phyloP scores from a whole-genome alignment of 2,888 invertebrate species.

The Andricus quercusramuli region DNA sequence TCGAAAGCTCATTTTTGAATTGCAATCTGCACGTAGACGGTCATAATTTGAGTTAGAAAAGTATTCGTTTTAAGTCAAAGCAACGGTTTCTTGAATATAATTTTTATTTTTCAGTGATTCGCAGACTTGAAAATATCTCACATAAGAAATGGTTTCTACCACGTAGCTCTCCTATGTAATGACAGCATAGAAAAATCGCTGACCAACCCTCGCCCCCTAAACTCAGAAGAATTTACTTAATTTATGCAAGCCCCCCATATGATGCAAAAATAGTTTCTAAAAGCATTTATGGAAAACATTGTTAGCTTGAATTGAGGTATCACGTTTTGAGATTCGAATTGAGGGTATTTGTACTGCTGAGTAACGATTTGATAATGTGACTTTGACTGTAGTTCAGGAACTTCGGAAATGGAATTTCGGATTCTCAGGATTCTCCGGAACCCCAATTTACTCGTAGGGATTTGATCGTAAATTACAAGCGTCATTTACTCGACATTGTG shows the following conservation, averaged over 20 bases:
- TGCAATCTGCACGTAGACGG: too few species aligned
- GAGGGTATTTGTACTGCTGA: neutral
- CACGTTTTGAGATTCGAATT: neutral
- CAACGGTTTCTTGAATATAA: too few species aligned
- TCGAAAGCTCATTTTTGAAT: too few species aligned
- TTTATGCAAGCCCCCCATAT: neutral
- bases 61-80: too few species aligned
- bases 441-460: constrained; percentile 25
- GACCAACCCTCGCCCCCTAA: too few species aligned
- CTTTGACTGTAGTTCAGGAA: constrained; percentile 6
- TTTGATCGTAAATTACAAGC: constrained; percentile 34
- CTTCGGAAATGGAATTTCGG: constrained; percentile 20
- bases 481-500: constrained; percentile 37
- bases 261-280: neutral
- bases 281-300: neutral
- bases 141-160: too few species aligned
- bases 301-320: neutral
- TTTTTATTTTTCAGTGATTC: too few species aligned
- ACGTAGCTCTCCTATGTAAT: too few species aligned
- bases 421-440: constrained; percentile 14
- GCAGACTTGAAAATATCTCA: too few species aligned
- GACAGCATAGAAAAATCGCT: too few species aligned
- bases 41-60: too few species aligned
- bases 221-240: too few species aligned
- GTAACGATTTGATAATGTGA: constrained; percentile 11